Conservation (phyloP, 2,797 vertebrate species). For the Triplophysa bombifrons region DNA sequence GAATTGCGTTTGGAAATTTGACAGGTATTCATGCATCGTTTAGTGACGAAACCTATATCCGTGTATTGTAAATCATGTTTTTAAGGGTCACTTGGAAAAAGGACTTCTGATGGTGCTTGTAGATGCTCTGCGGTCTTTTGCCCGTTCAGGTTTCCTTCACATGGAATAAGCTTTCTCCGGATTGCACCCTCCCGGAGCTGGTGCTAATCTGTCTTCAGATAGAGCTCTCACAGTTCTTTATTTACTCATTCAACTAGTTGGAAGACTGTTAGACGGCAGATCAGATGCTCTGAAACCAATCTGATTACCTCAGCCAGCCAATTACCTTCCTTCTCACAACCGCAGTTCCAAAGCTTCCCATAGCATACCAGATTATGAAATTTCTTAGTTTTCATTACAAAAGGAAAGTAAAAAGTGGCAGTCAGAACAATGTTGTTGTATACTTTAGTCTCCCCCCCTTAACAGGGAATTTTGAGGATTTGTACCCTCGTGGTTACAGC, state of each 20-base stretch:
- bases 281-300: constrained; percentile 88
- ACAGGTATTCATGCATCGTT: not conserved
- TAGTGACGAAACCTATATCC: not conserved
- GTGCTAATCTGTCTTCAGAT: constrained; percentile 83
- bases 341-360: constrained; percentile 28
- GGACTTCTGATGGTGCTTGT: constrained; percentile 70
- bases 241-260: constrained; percentile 89
- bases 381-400: not conserved
- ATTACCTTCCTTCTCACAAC: constrained; percentile 72
- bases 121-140: constrained; percentile 71
- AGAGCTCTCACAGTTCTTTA: constrained; percentile 83
- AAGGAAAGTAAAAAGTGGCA: constrained; percentile 7
- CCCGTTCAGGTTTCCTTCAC: constrained; percentile 70
- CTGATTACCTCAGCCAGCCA: constrained; percentile 85
- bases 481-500: no score
- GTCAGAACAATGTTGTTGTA: not conserved
- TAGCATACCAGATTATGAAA: constrained; percentile 1
- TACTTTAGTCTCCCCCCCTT: no score
- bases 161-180: constrained; percentile 83
- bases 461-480: no score
- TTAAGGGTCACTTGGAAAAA: constrained; percentile 59
- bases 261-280: constrained; percentile 88
- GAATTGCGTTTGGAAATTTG: not conserved
- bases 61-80: not conserved
- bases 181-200: constrained; percentile 70